Base-by-base conservation (phyloP, 1,140 invertebrate genomes). In the Anoplophora glabripennis region DNA sequence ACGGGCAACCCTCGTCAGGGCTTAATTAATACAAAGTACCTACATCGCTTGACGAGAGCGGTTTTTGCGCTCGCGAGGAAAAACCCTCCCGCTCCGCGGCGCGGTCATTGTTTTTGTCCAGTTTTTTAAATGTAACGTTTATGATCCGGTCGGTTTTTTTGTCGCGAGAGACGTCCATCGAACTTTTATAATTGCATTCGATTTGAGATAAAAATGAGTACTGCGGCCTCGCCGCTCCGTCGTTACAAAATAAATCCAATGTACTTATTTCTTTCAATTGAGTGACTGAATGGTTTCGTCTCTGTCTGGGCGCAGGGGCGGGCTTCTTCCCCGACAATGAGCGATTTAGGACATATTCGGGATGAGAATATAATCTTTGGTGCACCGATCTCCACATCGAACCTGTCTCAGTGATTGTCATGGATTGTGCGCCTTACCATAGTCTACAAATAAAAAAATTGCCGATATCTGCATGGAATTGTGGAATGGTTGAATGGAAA, bases 171-270 rank as follows among this genome's bases (percentile, higher is more conserved):
- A 46, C 28, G 44, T 46, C 44, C 18, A 46, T 46, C 44, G 44
- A 21, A 17, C 44, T 46, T 18, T 46, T 46, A 46, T 46, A 46
- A 46, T 46, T 46, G 44, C 44, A 28, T 28, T 42, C 40, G 40
- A 8, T 42, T 11, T 28, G 44, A 46, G 28, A 46, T 46, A 46
- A 46, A 45, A 18, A 46, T 46, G 44, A 18, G 44, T 46, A 46
- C 44, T 46, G 44, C 15, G 28, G 28, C 17, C 44, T 18, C n/a
- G 14, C 14, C 44, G 14, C 14, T 18, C 28, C 28, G 28, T 46
- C 44, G 44, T 11, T 46, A 15, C 44, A 46, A 18, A 46, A 46
- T 46, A 12, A 46, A 46, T 46, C 17, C 44, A 11, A 4, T 46
- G 44, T 46, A 46, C 18, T 46, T 46, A 46, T 9, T 46, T 10